Conservation (phyloP, 2,797 vertebrate genomes). For the Anabacerthia variegaticeps region DNA sequence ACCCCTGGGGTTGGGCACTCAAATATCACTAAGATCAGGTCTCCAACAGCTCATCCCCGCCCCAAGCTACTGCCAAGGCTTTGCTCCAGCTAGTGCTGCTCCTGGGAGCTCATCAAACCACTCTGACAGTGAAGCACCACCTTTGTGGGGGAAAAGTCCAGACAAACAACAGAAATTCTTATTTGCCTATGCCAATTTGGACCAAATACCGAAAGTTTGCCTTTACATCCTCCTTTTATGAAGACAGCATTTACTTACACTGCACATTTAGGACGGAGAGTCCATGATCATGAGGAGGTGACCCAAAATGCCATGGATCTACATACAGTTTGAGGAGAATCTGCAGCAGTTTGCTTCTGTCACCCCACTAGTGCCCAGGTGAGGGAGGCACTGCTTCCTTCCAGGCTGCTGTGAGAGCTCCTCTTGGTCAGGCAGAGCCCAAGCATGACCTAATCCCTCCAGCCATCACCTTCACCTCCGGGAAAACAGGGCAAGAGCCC, state of each 20-base stretch:
- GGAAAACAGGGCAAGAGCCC: too few relatives aligned
- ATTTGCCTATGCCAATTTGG: not conserved
- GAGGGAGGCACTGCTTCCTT: not conserved
- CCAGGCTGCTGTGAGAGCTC: not conserved
- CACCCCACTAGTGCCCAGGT: not conserved
- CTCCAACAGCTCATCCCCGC: not conserved
- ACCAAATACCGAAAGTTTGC: fast-evolving
- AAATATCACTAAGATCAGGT: not conserved
- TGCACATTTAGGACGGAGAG: not conserved
- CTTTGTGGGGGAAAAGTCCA: fast-evolving
- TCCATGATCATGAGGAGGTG: fast-evolving
- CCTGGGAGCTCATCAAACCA: not conserved
- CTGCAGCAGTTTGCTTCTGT: not conserved
- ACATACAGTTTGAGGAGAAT: not conserved
- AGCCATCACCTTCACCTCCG: too few relatives aligned
- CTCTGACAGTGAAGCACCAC: not conserved
- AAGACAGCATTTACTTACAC: not conserved
- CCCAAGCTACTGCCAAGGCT: not conserved
- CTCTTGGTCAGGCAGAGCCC: too few relatives aligned
- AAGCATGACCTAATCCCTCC: too few relatives aligned
- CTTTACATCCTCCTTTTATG: not conserved
- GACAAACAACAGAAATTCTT: not conserved
- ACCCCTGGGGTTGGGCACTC: not conserved
- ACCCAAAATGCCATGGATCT: not conserved
- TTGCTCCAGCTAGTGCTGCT: not conserved